phyloP scores from a whole-genome alignment of 2,113 vertebrate genomes.

The Apteryx mantelli region DNA sequence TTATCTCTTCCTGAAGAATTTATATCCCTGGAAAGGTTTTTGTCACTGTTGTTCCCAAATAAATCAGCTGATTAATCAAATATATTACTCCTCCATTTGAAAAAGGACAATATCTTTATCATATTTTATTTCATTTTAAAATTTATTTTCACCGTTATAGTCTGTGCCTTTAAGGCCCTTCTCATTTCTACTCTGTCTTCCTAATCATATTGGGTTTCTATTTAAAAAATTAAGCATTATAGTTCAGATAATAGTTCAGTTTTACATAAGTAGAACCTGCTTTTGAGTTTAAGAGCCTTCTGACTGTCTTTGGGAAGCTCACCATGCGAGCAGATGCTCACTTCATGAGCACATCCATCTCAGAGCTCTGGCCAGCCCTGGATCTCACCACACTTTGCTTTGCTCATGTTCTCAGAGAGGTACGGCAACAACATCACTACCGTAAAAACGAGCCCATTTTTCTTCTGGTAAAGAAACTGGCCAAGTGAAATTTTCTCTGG shows the following conservation, averaged over 20 bases:
- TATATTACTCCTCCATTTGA: too few relatives aligned
- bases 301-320: background rate
- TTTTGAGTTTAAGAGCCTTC: background rate
- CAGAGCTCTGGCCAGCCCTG: background rate
- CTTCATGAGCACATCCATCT: too few relatives aligned
- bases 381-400: background rate
- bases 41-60: too few relatives aligned
- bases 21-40: too few relatives aligned
- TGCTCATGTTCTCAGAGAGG: background rate
- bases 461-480: background rate
- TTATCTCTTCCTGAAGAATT: too few relatives aligned
- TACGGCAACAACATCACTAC: background rate
- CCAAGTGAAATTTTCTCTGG: background rate
- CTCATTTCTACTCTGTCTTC: too few relatives aligned
- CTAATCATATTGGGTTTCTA: background rate
- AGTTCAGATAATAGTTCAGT: background rate
- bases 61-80: too few relatives aligned
- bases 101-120: too few relatives aligned
- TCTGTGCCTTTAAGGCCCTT: too few relatives aligned
- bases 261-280: background rate
- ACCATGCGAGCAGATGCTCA: background rate
- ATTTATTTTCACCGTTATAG: too few relatives aligned
- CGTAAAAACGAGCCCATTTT: background rate
- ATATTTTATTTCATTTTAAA: too few relatives aligned
- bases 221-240: background rate